Conservation (phyloP, 2,113 vertebrate species). For the Cromileptes altivelis region DNA sequence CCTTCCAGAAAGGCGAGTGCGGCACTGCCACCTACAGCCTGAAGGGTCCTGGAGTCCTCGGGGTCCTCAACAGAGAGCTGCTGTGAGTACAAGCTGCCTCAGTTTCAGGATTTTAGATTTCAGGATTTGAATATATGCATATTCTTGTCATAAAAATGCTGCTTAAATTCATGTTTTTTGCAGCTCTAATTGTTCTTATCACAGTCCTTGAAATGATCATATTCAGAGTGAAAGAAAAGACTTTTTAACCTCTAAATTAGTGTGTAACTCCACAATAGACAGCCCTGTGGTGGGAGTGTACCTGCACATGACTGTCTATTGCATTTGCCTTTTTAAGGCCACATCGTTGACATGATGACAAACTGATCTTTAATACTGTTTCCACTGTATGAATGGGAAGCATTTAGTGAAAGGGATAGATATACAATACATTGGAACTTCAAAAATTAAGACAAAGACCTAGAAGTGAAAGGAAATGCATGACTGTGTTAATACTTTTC, state of each 20-base stretch:
- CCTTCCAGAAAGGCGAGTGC: conserved; percentile 87
- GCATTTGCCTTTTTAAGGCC: not conserved
- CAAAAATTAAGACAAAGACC: not conserved
- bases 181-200: not conserved
- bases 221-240: not conserved
- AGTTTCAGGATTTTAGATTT: not conserved
- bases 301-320: not conserved
- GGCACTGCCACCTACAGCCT: conserved; percentile 85
- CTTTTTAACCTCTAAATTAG: not conserved
- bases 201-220: not conserved
- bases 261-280: not conserved
- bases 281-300: not conserved
- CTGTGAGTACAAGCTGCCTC: conserved; percentile 64
- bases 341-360: not conserved
- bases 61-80: conserved; percentile 87
- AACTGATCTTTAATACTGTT: not conserved
- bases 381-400: not conserved
- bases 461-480: not conserved
- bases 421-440: not conserved
- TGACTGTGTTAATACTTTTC: not conserved
- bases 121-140: not conserved
- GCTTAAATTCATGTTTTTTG: not conserved
- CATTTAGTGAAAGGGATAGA: not conserved
- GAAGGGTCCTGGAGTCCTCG: conserved; percentile 85
- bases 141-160: not conserved